These are phyloP conservation scores for Drosophila elegans DNA, from an alignment of 1,140 invertebrate species.

Conservation along the genomic window DNA sequence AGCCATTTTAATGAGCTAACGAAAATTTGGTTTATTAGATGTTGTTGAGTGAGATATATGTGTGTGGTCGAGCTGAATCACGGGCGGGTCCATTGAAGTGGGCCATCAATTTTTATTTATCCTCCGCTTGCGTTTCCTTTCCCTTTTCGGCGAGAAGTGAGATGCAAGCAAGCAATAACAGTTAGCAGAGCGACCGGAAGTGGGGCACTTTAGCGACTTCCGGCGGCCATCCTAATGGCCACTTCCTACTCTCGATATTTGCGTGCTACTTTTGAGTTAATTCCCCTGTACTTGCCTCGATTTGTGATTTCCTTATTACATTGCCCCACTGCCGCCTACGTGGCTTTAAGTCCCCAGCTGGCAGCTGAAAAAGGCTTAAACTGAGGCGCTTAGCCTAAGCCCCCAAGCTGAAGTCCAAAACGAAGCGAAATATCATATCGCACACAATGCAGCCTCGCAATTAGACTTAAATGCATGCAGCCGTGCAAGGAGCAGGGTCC, in stretches of 20 bases:
- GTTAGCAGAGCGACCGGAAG: constrained; percentile 26
- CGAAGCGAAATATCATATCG: constrained; percentile 67
- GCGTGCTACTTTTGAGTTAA: constrained; percentile 47
- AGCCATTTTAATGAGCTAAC: constrained; percentile 75
- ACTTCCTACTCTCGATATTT: constrained; percentile 44
- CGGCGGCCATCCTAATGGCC: constrained; percentile 24
- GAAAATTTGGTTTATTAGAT: constrained; percentile 69
- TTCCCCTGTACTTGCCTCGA: constrained; percentile 38
- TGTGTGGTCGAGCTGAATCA: background rate
- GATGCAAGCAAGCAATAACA: constrained; percentile 2
- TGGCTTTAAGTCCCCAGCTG: constrained; percentile 27
- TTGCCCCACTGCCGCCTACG: background rate
- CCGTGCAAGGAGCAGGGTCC: constrained; percentile 46
- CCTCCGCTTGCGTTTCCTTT: background rate
- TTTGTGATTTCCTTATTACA: constrained; percentile 50
- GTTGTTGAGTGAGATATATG: constrained; percentile 15
- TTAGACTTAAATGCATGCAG: constrained; percentile 76
- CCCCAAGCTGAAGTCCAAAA: constrained; percentile 47
- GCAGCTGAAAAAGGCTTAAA: constrained; percentile 57
- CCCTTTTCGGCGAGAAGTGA: background rate
- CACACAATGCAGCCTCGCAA: constrained; percentile 65
- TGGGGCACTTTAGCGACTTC: constrained; percentile 38
- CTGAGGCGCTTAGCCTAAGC: constrained; percentile 70
- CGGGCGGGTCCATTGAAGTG: constrained; percentile 7
- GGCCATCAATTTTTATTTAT: constrained; percentile 40